These are phyloP conservation scores for Oncorhynchus gorbuscha DNA, from an alignment of 2,113 vertebrate species.

Conservation along the genomic window DNA sequence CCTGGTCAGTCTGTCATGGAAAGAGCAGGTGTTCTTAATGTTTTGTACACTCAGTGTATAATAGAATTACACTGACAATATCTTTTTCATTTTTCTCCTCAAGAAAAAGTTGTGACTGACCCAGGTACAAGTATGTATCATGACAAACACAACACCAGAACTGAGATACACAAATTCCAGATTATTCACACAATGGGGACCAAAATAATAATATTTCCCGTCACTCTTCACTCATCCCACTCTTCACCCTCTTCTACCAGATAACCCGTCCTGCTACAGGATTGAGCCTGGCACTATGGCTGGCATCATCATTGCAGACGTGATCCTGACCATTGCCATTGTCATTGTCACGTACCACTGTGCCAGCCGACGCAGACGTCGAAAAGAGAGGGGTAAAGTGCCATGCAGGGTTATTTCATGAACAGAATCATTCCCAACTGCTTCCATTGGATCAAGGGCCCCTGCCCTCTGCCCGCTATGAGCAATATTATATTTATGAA, in stretches of 20 bases:
- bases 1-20: no score
- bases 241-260: slow-evolving; percentile 32
- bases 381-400: slow-evolving; percentile 56
- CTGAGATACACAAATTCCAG: neutral
- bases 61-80: neutral
- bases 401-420: neutral
- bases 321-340: slow-evolving; percentile 68
- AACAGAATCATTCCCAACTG: neutral
- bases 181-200: no score
- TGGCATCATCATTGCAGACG: slow-evolving; percentile 64
- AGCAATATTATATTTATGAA: neutral
- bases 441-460: neutral
- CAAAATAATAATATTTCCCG: slow-evolving; percentile 36
- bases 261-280: slow-evolving; percentile 63
- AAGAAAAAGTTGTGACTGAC: slow-evolving; percentile 29
- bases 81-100: slow-evolving; percentile 7
- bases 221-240: neutral
- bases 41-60: no score
- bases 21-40: no score
- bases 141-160: neutral
- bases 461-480: neutral
- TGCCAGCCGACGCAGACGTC: slow-evolving; percentile 51
- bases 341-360: slow-evolving; percentile 66
- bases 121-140: slow-evolving; percentile 44
- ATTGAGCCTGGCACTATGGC: slow-evolving; percentile 64